Evolutionary conservation across 2,888 invertebrate species (phyloP).

Genomic region (Coleophora flavipennella): DNA sequence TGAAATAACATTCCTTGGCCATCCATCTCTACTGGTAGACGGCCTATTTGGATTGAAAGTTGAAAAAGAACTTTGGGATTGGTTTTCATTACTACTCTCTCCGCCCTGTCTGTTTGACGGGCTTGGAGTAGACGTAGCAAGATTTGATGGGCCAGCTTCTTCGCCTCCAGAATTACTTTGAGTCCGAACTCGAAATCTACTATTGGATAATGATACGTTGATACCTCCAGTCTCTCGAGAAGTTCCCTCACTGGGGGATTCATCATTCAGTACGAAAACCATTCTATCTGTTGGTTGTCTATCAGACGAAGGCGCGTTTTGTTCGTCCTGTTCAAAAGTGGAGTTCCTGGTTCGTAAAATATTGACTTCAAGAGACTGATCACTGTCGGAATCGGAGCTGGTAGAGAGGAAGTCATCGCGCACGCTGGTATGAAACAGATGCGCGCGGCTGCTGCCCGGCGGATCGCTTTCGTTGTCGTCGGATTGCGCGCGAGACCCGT

Average conservation of each 20-base stretch:
- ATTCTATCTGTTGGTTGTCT: conserved; percentile 35
- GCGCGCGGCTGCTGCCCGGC: conserved; percentile 14
- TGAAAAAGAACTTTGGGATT: conserved; percentile 15
- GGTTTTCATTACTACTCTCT: conserved; percentile 10
- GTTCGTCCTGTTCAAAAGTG: conserved; percentile 33
- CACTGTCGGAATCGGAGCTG: conserved; percentile 58
- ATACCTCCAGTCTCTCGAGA: conserved; percentile 26
- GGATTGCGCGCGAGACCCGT: conserved; percentile 30
- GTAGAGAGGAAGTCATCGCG: conserved; percentile 42
- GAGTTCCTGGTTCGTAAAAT: conserved; percentile 54
- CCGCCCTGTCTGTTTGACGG: conserved; percentile 1
- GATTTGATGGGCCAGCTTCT: conserved; percentile 15
- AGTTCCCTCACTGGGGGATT: conserved; percentile 19
- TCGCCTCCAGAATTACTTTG: conserved; percentile 27
- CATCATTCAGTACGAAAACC: conserved; percentile 39
- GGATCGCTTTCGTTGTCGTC: conserved; percentile 33
- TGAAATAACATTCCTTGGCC: conserved; percentile 37
- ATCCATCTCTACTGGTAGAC: conserved; percentile 49
- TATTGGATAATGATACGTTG: conserved; percentile 36
- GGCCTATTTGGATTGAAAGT: conserved; percentile 31
- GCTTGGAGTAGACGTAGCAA: conserved; percentile 6
- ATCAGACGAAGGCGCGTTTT: conserved; percentile 6
- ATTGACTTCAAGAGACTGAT: conserved; percentile 53
- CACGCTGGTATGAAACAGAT: conserved; percentile 21
- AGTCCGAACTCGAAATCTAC: conserved; percentile 48